phyloP scores from a whole-genome alignment of 2,888 invertebrate genomes.

The Oscheius sp. region DNA sequence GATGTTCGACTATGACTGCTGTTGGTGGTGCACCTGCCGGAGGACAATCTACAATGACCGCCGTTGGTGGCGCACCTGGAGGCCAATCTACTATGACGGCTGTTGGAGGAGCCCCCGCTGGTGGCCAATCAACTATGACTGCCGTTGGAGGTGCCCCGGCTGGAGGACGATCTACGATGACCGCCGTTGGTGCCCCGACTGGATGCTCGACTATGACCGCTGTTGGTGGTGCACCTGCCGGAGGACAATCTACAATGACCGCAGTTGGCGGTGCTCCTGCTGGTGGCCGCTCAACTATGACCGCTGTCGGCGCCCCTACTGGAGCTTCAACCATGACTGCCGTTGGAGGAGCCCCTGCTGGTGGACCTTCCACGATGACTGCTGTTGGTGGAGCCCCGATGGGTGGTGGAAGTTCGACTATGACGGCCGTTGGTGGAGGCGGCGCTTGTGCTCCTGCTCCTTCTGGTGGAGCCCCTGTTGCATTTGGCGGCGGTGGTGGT shows the following conservation, averaged over 20 bases:
- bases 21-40: slow-evolving; percentile 40
- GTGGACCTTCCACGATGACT: slow-evolving; percentile 1
- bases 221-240: too few relatives aligned
- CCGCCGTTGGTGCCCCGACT: too few relatives aligned
- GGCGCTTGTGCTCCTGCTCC: not conserved
- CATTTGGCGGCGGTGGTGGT: not conserved
- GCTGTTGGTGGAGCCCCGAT: not conserved
- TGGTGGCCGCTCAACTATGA: not conserved
- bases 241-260: too few relatives aligned
- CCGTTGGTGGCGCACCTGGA: too few relatives aligned
- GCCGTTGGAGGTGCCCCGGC: too few relatives aligned
- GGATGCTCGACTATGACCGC: too few relatives aligned
- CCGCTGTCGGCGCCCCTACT: not conserved
- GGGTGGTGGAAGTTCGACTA: not conserved
- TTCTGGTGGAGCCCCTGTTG: not conserved
- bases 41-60: slow-evolving; percentile 38
- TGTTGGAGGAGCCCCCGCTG: not conserved
- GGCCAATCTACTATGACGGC: too few relatives aligned
- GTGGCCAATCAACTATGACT: slow-evolving; percentile 36
- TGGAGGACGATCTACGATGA: too few relatives aligned
- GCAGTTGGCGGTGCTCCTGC: not conserved
- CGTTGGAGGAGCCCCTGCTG: not conserved
- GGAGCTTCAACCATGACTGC: not conserved
- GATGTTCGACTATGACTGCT: slow-evolving; percentile 37
- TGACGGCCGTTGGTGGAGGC: not conserved